A percentile compares a stretch with the other conserved stretches of the same genome.
phyloP scores from a whole-genome alignment of 2,797 vertebrate species.

The Peromyscus nudipes region DNA sequence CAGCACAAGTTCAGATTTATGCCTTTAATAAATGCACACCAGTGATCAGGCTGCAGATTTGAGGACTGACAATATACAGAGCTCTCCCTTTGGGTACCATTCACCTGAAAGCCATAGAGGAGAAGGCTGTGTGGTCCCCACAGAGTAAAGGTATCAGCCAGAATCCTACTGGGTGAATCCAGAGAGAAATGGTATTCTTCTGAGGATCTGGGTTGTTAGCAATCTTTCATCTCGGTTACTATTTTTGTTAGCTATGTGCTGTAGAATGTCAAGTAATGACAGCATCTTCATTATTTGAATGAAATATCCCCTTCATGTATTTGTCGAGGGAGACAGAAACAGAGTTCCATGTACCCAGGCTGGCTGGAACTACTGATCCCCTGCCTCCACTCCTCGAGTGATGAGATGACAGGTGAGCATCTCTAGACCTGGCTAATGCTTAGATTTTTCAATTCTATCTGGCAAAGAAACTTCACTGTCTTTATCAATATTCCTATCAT shows the following conservation, averaged over 20 bases:
- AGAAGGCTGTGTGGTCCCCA: slow-evolving; percentile 23
- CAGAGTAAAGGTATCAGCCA: slow-evolving; percentile 2
- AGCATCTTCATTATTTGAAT: neutral
- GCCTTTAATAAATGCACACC: slow-evolving; percentile 78
- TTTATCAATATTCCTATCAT: neutral
- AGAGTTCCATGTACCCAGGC: neutral
- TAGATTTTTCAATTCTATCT: neutral
- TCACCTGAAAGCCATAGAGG: slow-evolving; percentile 53
- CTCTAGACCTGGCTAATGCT: neutral
- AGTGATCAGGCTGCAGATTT: slow-evolving; percentile 29
- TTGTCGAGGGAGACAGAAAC: neutral
- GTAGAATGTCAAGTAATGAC: slow-evolving; percentile 23
- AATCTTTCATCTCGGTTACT: neutral
- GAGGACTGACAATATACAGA: slow-evolving; percentile 52
- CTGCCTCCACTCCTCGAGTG: neutral
- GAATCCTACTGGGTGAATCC: slow-evolving; percentile 59
- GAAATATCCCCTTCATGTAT: neutral
- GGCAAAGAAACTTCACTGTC: neutral
- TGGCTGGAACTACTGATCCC: neutral
- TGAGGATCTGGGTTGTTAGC: slow-evolving; percentile 18
- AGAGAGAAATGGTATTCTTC: slow-evolving; percentile 61
- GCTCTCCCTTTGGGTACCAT: slow-evolving; percentile 63
- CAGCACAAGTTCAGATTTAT: slow-evolving; percentile 79
- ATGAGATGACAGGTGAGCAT: neutral
- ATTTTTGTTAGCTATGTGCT: slow-evolving; percentile 4